Percentiles rank a stretch among this genome's conserved stretches.
Evolutionary conservation across 2,888 invertebrate species (phyloP).

Genomic region (Anoplius nigerrimus): DNA sequence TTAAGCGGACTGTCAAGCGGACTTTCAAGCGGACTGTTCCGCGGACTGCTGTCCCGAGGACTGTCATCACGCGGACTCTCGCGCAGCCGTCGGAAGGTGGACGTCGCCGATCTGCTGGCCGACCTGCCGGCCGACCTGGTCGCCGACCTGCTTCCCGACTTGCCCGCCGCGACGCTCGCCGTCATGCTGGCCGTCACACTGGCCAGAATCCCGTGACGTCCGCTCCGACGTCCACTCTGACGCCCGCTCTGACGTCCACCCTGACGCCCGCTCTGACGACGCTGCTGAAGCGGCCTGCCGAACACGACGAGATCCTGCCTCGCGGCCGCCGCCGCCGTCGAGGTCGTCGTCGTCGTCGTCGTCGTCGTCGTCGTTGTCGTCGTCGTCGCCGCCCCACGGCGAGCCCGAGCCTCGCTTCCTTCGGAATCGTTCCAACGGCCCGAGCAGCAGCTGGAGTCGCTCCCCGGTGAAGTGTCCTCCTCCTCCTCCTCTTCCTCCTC

Average conservation of each 20-base stretch:
- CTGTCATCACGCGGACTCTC: slow-evolving; percentile 29
- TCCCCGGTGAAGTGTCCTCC: slow-evolving; percentile 65
- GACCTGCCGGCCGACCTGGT: slow-evolving; percentile 14
- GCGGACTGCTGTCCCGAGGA: slow-evolving; percentile 30
- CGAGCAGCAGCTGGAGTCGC: slow-evolving; percentile 60
- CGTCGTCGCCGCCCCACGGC: slow-evolving; percentile 39
- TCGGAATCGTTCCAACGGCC: slow-evolving; percentile 53
- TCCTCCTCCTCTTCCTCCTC: slow-evolving; percentile 53
- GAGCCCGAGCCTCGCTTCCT: slow-evolving; percentile 26
- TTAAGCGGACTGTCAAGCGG: no score
- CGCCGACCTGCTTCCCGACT: slow-evolving; percentile 14
- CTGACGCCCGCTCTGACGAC: slow-evolving; percentile 6
- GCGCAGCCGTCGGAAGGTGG: slow-evolving; percentile 42
- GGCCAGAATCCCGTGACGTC: background rate
- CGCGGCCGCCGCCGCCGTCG: slow-evolving; percentile 44
- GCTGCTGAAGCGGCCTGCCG: slow-evolving; percentile 18
- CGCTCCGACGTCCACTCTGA: slow-evolving; percentile 23
- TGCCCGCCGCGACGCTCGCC: slow-evolving; percentile 19
- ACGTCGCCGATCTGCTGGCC: slow-evolving; percentile 46
- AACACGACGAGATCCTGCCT: slow-evolving; percentile 30
- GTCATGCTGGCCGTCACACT: slow-evolving; percentile 12
- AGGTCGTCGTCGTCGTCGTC: slow-evolving; percentile 48
- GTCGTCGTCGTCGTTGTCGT: slow-evolving; percentile 68
- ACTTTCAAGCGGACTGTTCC: no score
- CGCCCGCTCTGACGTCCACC: slow-evolving; percentile 6